Percentiles rank a stretch among this genome's conserved stretches.
Evolutionary conservation across 1,140 invertebrate genomes (phyloP).

Genomic region (Heliconius hermathena): DNA sequence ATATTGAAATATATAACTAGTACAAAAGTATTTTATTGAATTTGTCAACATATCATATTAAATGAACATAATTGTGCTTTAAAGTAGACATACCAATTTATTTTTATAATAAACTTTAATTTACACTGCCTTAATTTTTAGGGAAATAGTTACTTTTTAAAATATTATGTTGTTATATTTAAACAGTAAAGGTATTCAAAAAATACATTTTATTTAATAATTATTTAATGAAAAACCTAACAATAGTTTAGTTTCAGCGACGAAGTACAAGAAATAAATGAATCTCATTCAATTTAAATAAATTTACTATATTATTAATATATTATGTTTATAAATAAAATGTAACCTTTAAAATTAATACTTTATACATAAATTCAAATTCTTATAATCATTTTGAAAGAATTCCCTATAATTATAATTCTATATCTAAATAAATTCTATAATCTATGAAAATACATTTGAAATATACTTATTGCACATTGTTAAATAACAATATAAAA

Average conservation of each 20-base stretch:
- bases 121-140: not conserved
- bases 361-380: not conserved
- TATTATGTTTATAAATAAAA: too few species aligned
- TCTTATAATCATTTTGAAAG: not conserved
- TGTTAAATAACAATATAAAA: not conserved
- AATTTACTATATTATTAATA: not conserved
- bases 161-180: not conserved
- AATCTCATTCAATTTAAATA: not conserved
- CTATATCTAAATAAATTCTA: constrained; percentile 1
- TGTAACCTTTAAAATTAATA: not conserved
- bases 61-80: not conserved
- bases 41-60: not conserved
- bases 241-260: not conserved
- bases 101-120: not conserved
- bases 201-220: not conserved
- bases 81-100: not conserved
- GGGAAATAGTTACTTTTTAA: not conserved
- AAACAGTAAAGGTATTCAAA: not conserved
- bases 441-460: not conserved
- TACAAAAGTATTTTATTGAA: constrained; percentile 2
- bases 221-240: not conserved
- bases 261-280: not conserved
- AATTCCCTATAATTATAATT: not conserved
- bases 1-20: not conserved
- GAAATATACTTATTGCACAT: not conserved